Percentiles rank a stretch among this genome's conserved stretches.
Evolutionary conservation across 2,113 vertebrate genomes (phyloP).

Genomic region (Origma solitaria): DNA sequence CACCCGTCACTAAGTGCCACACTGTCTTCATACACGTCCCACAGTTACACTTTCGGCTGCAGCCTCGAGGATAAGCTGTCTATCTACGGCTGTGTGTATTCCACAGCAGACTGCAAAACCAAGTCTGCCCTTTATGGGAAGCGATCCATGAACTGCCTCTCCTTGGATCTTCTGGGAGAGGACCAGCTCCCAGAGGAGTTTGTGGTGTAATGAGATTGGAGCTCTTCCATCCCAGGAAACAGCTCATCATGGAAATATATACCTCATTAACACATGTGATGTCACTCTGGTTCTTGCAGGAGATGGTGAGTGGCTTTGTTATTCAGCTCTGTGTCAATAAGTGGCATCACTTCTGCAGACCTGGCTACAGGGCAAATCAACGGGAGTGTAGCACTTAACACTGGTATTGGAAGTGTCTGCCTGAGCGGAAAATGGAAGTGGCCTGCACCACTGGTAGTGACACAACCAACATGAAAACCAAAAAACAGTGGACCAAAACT

Average conservation of each 20-base stretch:
- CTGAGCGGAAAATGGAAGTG: not conserved
- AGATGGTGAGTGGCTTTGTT: not conserved
- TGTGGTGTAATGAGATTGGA: slow-evolving; percentile 69
- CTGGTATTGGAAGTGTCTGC: not conserved
- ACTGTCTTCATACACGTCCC: slow-evolving; percentile 69
- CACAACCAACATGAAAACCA: not conserved
- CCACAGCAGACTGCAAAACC: slow-evolving; percentile 66
- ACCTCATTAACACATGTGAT: slow-evolving; percentile 42
- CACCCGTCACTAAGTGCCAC: slow-evolving; percentile 45
- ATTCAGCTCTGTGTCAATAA: not conserved
- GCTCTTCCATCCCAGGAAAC: not conserved
- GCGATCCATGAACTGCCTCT: slow-evolving; percentile 78
- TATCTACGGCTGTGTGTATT: slow-evolving; percentile 62
- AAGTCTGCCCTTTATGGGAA: slow-evolving; percentile 78
- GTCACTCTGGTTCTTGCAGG: slow-evolving; percentile 13
- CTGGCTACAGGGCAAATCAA: not conserved
- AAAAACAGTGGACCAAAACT: not conserved
- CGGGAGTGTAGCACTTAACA: slow-evolving; percentile 5
- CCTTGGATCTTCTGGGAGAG: slow-evolving; percentile 77
- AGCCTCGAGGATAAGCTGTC: slow-evolving; percentile 58
- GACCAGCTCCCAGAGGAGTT: slow-evolving; percentile 78
- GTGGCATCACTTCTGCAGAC: not conserved
- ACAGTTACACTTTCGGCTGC: slow-evolving; percentile 77
- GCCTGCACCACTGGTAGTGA: not conserved
- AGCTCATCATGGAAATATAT: slow-evolving; percentile 32